Conservation (phyloP, 2,113 vertebrate species). For the Mus spicilegus region DNA sequence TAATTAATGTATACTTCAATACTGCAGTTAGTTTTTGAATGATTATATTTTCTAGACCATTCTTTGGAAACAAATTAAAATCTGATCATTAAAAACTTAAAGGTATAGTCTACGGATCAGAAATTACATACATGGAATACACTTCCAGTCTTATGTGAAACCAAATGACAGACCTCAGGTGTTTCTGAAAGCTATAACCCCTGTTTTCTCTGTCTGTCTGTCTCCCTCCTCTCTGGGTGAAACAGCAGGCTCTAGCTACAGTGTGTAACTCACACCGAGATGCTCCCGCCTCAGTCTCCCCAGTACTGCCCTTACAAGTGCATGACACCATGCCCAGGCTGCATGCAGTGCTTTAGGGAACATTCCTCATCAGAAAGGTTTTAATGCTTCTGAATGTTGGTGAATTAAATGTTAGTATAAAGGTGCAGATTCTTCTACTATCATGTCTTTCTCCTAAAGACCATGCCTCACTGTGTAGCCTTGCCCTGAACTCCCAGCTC, state of each 20-base stretch:
- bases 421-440: not conserved
- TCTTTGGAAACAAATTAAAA: conserved; percentile 58
- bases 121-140: conserved; percentile 45
- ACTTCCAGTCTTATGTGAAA: conserved; percentile 50
- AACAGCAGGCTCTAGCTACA: not conserved
- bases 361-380: not conserved
- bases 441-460: not conserved
- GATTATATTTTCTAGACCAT: conserved; percentile 61
- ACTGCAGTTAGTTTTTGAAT: conserved; percentile 46
- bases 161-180: conserved; percentile 29
- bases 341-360: conserved; percentile 10
- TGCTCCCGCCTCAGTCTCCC: not conserved
- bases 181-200: not conserved
- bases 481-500: not conserved
- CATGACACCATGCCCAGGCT: not conserved
- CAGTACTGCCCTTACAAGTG: not conserved
- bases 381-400: conserved; percentile 28
- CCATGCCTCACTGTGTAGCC: not conserved
- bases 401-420: conserved; percentile 11
- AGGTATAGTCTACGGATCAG: not conserved
- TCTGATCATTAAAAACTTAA: conserved; percentile 58
- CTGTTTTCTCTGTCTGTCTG: not conserved
- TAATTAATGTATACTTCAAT: conserved; percentile 54
- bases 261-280: too few species aligned
- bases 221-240: not conserved